Conservation (phyloP, 2,797 vertebrate genomes). For the Siniperca undulata region DNA sequence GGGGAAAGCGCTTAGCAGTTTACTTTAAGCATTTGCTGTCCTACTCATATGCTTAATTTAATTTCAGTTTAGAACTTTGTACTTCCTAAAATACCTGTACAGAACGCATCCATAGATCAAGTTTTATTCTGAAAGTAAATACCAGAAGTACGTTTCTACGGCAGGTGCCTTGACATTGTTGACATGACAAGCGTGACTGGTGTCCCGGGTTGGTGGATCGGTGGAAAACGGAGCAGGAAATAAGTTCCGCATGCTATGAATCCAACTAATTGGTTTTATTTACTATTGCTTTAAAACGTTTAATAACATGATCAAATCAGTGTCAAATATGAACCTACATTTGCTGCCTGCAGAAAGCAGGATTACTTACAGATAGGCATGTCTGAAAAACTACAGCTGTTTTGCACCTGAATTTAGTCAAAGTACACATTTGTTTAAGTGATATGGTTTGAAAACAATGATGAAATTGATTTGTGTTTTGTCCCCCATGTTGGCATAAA, state of each 20-base stretch:
- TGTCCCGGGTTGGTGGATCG: conserved; percentile 10
- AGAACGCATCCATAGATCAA: rapidly evolving
- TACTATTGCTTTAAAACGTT: neutral
- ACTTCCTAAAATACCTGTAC: neutral
- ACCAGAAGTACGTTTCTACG: neutral
- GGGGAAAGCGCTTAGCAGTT: rapidly evolving
- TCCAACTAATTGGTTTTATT: neutral
- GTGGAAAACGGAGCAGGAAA: neutral
- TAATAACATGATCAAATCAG: neutral
- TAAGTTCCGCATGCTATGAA: conserved; percentile 36
- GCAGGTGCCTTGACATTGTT: neutral
- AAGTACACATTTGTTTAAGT: neutral
- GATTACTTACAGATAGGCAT: neutral
- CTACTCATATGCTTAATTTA: rapidly evolving
- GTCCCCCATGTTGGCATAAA: neutral
- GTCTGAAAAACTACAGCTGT: neutral
- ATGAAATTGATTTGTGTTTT: neutral
- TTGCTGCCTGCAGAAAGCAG: neutral
- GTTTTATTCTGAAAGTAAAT: conserved; percentile 17
- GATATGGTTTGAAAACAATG: neutral
- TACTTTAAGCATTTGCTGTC: neutral
- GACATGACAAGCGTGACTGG: conserved; percentile 28
- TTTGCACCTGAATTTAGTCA: neutral
- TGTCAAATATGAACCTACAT: neutral
- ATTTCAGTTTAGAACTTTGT: rapidly evolving